Percentiles rank a stretch among this genome's conserved stretches.
Evolutionary conservation across 2,113 vertebrate genomes (phyloP).

Genomic region (Patagioenas fasciata): DNA sequence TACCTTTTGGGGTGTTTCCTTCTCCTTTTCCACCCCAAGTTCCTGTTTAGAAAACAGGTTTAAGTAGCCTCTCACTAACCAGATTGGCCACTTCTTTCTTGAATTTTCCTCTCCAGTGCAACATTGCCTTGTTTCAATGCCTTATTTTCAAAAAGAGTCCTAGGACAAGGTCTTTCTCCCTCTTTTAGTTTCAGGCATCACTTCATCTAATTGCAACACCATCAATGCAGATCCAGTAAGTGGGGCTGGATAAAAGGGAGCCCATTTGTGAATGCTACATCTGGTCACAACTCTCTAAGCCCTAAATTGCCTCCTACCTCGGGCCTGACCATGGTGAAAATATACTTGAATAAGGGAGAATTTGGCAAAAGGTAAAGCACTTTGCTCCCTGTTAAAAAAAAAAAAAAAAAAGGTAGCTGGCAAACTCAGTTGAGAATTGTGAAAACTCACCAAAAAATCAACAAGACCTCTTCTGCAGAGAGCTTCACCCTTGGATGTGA

Average conservation of each 20-base stretch:
- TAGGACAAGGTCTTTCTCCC: not conserved
- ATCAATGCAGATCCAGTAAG: not conserved
- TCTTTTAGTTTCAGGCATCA: slow-evolving; percentile 39
- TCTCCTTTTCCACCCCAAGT: slow-evolving; percentile 25
- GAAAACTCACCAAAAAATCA: too few species aligned
- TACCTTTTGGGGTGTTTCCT: not conserved
- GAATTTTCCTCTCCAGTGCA: not conserved
- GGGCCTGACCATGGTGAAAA: not conserved
- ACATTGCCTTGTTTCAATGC: not conserved
- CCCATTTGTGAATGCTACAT: not conserved
- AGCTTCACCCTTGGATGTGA: not conserved
- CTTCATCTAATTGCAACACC: slow-evolving; percentile 45
- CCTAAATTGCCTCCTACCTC: not conserved
- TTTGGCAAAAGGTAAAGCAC: not conserved
- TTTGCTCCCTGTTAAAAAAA: not conserved
- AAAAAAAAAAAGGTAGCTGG: not conserved
- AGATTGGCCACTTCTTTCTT: slow-evolving; percentile 35
- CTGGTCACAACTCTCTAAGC: not conserved
- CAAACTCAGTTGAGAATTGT: too few species aligned
- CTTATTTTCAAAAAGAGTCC: not conserved
- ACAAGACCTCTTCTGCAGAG: not conserved
- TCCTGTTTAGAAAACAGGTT: slow-evolving; percentile 20
- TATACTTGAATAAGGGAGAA: not conserved
- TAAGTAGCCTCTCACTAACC: not conserved
- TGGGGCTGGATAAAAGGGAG: not conserved